Percentiles rank a stretch among this genome's conserved stretches.
These are phyloP conservation scores for Agrilus planipennis DNA, from an alignment of 1,140 invertebrate genomes.

Conservation along the genomic window DNA sequence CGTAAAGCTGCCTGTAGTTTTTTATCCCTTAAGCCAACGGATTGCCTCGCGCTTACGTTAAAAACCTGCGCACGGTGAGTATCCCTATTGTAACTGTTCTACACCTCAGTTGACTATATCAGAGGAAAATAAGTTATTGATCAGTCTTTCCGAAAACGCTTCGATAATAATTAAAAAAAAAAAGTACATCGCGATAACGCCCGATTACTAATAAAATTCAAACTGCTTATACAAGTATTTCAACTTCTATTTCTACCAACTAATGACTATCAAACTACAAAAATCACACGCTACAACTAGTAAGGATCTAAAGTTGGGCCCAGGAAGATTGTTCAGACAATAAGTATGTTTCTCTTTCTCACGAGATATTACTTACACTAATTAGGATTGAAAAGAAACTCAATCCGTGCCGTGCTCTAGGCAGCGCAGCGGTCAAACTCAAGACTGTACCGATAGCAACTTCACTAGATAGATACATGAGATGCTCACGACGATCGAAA, in stretches of 20 bases:
- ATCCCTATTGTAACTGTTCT: conserved; percentile 24
- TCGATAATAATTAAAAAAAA: conserved; percentile 6
- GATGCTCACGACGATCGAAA: too few relatives aligned
- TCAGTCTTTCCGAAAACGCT: conserved; percentile 35
- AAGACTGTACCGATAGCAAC: too few relatives aligned
- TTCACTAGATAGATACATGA: too few relatives aligned
- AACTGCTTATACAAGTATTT: conserved; percentile 5
- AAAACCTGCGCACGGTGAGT: too few relatives aligned
- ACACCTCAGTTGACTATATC: conserved; percentile 29
- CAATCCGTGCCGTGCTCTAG: conserved; percentile 25
- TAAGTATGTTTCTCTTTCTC: conserved; percentile 26
- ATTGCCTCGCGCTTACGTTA: too few relatives aligned
- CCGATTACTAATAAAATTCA: too few relatives aligned
- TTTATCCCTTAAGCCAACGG: too few relatives aligned
- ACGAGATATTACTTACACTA: conserved; percentile 26
- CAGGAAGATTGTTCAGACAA: conserved; percentile 35
- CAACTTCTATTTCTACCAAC: conserved; percentile 15
- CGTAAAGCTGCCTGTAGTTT: too few relatives aligned
- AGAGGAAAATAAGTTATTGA: conserved; percentile 35
- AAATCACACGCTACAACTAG: conserved; percentile 33
- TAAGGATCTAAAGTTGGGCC: conserved; percentile 34
- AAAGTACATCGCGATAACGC: conserved; percentile 5
- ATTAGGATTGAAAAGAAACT: conserved; percentile 21
- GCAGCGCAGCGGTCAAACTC: conserved; percentile 9
- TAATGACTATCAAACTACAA: conserved; percentile 35